Base-by-base conservation (phyloP, 2,797 vertebrate genomes). In the Malurus leucopterus region DNA sequence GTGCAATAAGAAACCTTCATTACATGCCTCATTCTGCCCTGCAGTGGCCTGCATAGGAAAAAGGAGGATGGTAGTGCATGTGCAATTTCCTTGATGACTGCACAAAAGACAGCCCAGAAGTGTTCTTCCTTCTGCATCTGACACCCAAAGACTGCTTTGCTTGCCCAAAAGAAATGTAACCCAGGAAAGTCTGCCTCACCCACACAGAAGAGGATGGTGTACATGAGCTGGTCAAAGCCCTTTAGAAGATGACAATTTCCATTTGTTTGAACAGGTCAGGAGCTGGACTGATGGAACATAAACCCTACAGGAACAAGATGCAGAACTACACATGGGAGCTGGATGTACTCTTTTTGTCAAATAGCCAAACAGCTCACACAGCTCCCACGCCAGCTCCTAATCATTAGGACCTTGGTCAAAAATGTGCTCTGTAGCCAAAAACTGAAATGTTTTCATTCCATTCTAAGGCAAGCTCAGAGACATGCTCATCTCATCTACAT, bases 321-420 rank as follows among this genome's bases (percentile, higher is more conserved):
- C 43, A 84, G 47, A 68, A 30, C 24, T 43, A 36, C 47, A 61
- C 7, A 1, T 13, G 38, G n/a, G 57, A 83, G 18, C 19, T 11
- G 18, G n/a, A 38, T 13, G 29, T 72, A 13, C 30, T 8, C 32
- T 53, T 41, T 46, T 15, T 27, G 27, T 47, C 43, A 67, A 73
- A 49, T 1, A 53, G 26, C 41, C 87, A 75, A 14, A 36, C 6
- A 61, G 54, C 36, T 68, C 59, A 40, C 16, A 34, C 0, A 0
- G 0, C 44, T 76, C 44, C 43, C 34, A 82, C 34, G 38, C 3
- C 38, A 73, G 78, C 32, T 91, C 29, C 59, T 3, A 0, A 15
- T 65, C 44, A 27, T 55, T 16, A 70, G n/a, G 46, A 80, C 23
- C 30, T 70, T 41, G 20, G 34, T 67, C 29, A 63, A 76, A 89